Base-by-base conservation (phyloP, 2,797 vertebrate species). In the Gymnoscopelus braueri region DNA sequence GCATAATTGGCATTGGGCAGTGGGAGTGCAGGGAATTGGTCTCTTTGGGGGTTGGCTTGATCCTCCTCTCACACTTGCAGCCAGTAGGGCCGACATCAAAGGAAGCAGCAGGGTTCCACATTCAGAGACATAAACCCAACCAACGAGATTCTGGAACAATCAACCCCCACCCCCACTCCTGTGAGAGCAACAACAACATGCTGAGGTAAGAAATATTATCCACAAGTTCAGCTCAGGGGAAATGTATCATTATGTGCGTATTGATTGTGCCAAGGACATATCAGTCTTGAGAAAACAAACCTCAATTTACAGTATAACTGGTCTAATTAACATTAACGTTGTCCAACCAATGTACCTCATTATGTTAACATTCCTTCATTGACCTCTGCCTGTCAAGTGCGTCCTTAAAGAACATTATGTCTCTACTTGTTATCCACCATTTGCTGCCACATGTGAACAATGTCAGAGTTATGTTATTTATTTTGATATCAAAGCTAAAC, bases 121-220 rank as follows among this genome's bases (percentile, higher is more conserved):
- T 49, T 60, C 60, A 47, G 61, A 69, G 68, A 75, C 61, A 69
- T 82, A 84, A 81, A 56, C 50, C 5, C n/a, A 62, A 65, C 72
- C 64, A 82, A 77, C 35, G 8, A 65, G 70, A 61, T 10, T 23
- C 54, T 74, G 72, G 60, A 65, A 78, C 79, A 71, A 72, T 69
- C 63, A 74, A 57, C 26, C 61, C 8, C 51, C 39, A 29, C 54
- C 64, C 69, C 62, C 49, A 51, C 39, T 9, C 39, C 39, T 64
- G 49, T 53, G 49, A 53, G 44, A 35, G 59, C 60, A 53, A 19
- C 44, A 52, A 51, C 55, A 57, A 61, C 35, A 51, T 4, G 67
- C 60, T 67, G 63, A 62, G 29, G 29, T 55, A 49, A 9, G 32
- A 67, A 56, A 9, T 53, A 63, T 63, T 11, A 60, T 63, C 15